phyloP scores from a whole-genome alignment of 2,797 vertebrate genomes.

The Sitta carolinensis region DNA sequence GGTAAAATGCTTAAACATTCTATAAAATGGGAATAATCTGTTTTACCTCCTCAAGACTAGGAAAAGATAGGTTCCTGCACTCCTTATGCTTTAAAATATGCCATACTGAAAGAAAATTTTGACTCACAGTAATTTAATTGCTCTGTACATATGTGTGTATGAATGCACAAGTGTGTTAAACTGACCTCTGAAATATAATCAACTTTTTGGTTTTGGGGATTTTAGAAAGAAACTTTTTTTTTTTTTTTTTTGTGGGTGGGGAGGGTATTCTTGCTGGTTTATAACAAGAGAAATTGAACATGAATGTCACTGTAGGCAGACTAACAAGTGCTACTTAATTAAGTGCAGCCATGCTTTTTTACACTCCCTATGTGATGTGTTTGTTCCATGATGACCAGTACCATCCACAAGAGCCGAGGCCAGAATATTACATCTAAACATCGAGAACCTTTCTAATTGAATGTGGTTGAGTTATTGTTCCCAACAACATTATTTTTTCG shows the following conservation, averaged over 20 bases:
- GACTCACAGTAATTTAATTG: not conserved
- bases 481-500: not conserved
- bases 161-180: not conserved
- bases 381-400: not conserved
- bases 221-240: not conserved
- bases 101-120: not conserved
- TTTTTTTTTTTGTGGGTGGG: rapidly evolving
- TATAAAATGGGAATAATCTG: not conserved
- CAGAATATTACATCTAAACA: not conserved
- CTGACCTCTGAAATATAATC: not conserved
- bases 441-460: not conserved
- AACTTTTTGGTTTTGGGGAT: not conserved
- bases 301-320: not conserved
- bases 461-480: not conserved
- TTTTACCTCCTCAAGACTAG: not conserved
- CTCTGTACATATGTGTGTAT: not conserved
- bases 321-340: not conserved
- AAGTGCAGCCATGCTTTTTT: not conserved
- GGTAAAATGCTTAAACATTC: not conserved
- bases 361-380: rapidly evolving
- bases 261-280: not conserved
- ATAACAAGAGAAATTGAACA: not conserved
- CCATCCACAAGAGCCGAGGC: not conserved
- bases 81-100: not conserved
- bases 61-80: not conserved